Base-by-base conservation (phyloP, 2,888 invertebrate species). In the Neoitamus cyanurus region DNA sequence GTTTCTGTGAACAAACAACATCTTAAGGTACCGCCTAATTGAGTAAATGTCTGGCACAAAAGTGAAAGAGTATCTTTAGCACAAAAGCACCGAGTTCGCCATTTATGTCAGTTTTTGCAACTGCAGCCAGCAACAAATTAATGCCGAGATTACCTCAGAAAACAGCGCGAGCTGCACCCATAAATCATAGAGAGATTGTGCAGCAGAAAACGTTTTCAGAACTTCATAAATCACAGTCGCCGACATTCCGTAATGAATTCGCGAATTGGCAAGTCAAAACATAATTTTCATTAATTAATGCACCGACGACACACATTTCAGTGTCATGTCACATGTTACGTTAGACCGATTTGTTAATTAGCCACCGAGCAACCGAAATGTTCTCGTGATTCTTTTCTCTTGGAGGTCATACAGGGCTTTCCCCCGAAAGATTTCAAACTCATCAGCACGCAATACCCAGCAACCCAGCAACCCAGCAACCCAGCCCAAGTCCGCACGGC, bases 271-370 rank as follows among this genome's bases (percentile, higher is more conserved):
- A 58, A 58, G 58, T 58, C 58, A 58, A 58, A 58, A 58, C 58
- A 58, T 2, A 58, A 58, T 58, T 58, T 58, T 58, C 58, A 3
- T 58, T 25, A 20, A 9, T 58, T 58, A 58, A 58, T 58, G 58
- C 58, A 58, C 20, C 58, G 58, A 58, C 58, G 58, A 58, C 58
- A 58, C 58, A 58, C 58, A 20, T 58, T 58, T 58, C 58, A 58
- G 58, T 58, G 58, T 58, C 58, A 58, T 58, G 58, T 58, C 58
- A 58, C 58, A 58, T 58, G 58, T 58, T 58, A 58, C 25, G 58
- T 58, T 58, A 58, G 20, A 58, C 25, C 58, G 58, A 58, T 58
- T 58, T 20, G 58, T 25, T 58, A 58, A 58, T 58, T 15, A 58
- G 58, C 20, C 9, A 58, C 20, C 15, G 7, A 11, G 7, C 9